phyloP scores from a whole-genome alignment of 2,888 invertebrate species.

The Drosophila melanosoma region DNA sequence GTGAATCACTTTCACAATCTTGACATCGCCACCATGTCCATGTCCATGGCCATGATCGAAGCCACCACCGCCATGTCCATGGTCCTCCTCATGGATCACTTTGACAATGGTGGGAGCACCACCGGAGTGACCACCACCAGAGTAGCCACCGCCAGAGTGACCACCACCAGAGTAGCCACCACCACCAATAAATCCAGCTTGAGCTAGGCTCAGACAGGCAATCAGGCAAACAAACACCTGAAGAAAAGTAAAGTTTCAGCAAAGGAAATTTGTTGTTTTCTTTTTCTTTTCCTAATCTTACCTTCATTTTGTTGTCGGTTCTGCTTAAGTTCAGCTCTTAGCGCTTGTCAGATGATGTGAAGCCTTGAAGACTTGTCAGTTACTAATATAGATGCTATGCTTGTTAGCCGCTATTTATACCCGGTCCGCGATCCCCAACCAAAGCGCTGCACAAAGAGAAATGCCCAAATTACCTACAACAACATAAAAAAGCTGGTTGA shows the following conservation, averaged over 20 bases:
- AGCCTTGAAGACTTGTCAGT: slow-evolving; percentile 60
- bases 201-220: slow-evolving; percentile 61
- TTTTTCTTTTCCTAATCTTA: slow-evolving; percentile 22
- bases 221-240: slow-evolving; percentile 72
- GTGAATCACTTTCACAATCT: slow-evolving; percentile 62
- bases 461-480: slow-evolving; percentile 30
- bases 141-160: slow-evolving; percentile 32
- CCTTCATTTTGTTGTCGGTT: slow-evolving; percentile 75
- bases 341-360: slow-evolving; percentile 61
- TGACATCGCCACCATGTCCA: slow-evolving; percentile 47
- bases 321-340: slow-evolving; percentile 54
- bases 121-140: slow-evolving; percentile 54
- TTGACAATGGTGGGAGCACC: slow-evolving; percentile 49
- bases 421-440: slow-evolving; percentile 28
- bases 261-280: not conserved
- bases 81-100: slow-evolving; percentile 52
- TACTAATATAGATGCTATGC: slow-evolving; percentile 56
- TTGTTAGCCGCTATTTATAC: slow-evolving; percentile 61
- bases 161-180: slow-evolving; percentile 46
- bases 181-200: slow-evolving; percentile 65
- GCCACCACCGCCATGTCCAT: slow-evolving; percentile 38
- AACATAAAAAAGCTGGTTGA: too few species aligned
- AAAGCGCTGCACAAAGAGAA: slow-evolving; percentile 38
- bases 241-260: not conserved
- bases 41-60: slow-evolving; percentile 29